These are phyloP conservation scores for Melanostigma gelatinosum DNA, from an alignment of 2,113 vertebrate species.

Conservation along the genomic window DNA sequence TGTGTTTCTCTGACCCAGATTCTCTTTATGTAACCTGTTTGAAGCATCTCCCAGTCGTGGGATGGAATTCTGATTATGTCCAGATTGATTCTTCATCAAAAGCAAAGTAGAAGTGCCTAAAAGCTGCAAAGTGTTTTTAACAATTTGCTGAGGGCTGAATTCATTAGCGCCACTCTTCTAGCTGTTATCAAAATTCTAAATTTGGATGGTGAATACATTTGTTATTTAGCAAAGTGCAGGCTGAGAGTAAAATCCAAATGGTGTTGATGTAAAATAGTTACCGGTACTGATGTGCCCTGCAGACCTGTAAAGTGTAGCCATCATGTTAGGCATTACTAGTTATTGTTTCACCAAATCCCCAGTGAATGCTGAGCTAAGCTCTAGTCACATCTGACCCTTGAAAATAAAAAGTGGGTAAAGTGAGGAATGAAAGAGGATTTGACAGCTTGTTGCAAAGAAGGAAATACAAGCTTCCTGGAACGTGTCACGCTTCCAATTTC, in stretches of 20 bases:
- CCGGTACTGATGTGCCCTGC: background rate
- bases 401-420: conserved; percentile 14
- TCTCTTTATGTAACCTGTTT: background rate
- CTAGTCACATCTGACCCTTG: background rate
- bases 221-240: background rate
- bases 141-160: background rate
- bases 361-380: conserved; percentile 2
- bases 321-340: background rate
- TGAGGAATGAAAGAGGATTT: conserved; percentile 39
- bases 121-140: background rate
- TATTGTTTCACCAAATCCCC: conserved; percentile 23
- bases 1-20: background rate
- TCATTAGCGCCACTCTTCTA: background rate
- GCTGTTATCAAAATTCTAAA: background rate
- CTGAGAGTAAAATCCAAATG: background rate
- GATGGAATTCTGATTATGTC: no score
- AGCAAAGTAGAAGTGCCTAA: background rate
- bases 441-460: conserved; percentile 16
- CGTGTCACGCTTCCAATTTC: conserved; percentile 43
- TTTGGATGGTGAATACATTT: background rate
- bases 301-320: background rate
- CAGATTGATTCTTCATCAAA: background rate
- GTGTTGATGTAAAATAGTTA: background rate
- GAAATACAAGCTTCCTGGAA: conserved; percentile 42
- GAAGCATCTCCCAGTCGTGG: background rate